Percentiles rank a stretch among this genome's conserved stretches.
Conservation (phyloP, 2,797 vertebrate species). For the Acridotheres tristis region DNA sequence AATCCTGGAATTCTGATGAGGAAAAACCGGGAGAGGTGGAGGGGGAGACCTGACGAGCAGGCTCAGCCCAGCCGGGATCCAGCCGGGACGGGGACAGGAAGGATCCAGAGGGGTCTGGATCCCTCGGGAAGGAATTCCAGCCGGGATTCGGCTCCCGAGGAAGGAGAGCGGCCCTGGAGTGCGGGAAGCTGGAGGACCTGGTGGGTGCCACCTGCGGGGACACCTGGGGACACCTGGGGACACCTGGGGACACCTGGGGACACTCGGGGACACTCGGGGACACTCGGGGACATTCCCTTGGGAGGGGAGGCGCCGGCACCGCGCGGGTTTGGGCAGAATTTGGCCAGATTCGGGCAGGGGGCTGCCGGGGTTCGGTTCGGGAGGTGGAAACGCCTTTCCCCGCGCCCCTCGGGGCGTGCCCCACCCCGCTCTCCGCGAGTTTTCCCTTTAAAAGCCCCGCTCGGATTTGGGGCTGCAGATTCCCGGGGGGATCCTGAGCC, state of each 20-base stretch:
- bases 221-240: neutral
- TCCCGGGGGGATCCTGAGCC: neutral
- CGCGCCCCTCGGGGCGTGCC: neutral
- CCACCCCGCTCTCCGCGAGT: fast-evolving
- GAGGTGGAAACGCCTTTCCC: neutral
- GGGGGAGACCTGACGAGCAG: neutral
- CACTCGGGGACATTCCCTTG: too few relatives aligned
- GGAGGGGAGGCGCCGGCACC: fast-evolving
- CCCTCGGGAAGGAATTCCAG: too few relatives aligned
- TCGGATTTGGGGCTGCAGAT: neutral
- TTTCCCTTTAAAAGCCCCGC: neutral
- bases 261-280: neutral
- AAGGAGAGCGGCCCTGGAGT: neutral
- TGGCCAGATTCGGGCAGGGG: neutral
- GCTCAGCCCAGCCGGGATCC: neutral
- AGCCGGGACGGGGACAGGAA: too few relatives aligned
- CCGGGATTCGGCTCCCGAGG: neutral
- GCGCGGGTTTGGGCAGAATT: neutral
- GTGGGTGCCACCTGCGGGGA: neutral
- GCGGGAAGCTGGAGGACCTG: constrained; percentile 8
- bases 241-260: neutral
- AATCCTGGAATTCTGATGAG: neutral
- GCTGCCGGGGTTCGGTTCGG: neutral
- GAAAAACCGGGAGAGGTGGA: neutral
- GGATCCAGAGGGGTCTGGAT: too few relatives aligned